phyloP scores from a whole-genome alignment of 2,113 vertebrate species.

The Amazona guildingii region DNA sequence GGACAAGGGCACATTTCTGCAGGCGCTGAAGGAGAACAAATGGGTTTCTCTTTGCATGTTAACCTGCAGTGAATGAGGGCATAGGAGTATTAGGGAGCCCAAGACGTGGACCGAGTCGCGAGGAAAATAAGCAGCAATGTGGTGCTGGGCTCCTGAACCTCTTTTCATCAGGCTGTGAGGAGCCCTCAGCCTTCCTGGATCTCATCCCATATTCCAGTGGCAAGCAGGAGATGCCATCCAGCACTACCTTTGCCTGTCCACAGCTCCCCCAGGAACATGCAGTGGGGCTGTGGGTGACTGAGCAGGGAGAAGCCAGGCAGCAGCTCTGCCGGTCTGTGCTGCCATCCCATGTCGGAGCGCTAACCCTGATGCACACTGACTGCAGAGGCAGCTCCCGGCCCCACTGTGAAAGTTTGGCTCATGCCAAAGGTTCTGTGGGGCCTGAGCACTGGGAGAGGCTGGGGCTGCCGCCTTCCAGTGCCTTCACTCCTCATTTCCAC shows the following conservation, averaged over 20 bases:
- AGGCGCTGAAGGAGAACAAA: neutral
- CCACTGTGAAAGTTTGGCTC: fast-evolving
- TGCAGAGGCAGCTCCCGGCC: neutral
- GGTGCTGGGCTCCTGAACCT: neutral
- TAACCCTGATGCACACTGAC: neutral
- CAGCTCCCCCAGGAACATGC: neutral
- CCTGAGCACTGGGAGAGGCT: neutral
- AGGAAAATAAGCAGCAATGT: neutral
- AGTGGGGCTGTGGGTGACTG: fast-evolving
- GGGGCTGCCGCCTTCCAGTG: fast-evolving
- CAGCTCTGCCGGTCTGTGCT: neutral
- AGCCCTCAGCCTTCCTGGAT: neutral
- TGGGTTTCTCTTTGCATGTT: neutral
- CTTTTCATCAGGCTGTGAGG: neutral
- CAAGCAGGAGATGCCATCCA: fast-evolving
- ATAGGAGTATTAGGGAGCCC: neutral
- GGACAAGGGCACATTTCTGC: neutral
- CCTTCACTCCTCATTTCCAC: neutral
- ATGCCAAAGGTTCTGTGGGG: fast-evolving
- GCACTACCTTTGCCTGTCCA: neutral
- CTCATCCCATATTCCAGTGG: neutral
- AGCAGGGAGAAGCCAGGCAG: neutral
- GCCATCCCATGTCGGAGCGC: neutral
- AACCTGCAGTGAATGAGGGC: neutral
- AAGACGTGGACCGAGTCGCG: fast-evolving